Evolutionary conservation across 2,888 invertebrate species (phyloP).

Genomic region (Omphaloscelis lunosa): DNA sequence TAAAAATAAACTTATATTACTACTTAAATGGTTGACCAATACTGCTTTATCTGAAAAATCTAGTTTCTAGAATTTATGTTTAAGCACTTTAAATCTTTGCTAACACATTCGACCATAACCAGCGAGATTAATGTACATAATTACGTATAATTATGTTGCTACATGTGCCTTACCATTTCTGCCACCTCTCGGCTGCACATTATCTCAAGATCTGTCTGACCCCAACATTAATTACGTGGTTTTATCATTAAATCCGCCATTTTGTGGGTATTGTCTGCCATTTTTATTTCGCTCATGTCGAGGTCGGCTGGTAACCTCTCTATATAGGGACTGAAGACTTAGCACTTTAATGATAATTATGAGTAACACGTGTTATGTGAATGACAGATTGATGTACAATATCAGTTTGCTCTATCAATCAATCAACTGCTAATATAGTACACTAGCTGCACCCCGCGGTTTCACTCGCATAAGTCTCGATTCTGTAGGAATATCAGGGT

Average conservation of each 20-base stretch:
- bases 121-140: conserved; percentile 13
- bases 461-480: too few species aligned
- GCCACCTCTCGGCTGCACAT: conserved; percentile 26
- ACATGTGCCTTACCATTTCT: conserved; percentile 31
- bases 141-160: conserved; percentile 35
- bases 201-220: conserved; percentile 56
- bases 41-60: not conserved
- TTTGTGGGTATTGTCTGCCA: conserved; percentile 53
- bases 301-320: conserved; percentile 56
- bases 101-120: conserved; percentile 12
- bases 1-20: too few species aligned
- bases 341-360: conserved; percentile 48
- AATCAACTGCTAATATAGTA: conserved; percentile 13
- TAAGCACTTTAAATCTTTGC: conserved; percentile 4
- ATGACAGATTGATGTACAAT: conserved; percentile 35
- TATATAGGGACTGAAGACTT: conserved; percentile 36
- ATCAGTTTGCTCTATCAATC: conserved; percentile 30
- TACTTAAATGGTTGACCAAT: not conserved
- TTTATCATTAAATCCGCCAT: conserved; percentile 63
- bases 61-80: conserved; percentile 11
- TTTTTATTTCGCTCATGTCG: conserved; percentile 59
- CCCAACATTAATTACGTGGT: conserved; percentile 51
- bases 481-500: too few species aligned
- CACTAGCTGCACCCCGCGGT: too few species aligned
- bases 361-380: conserved; percentile 34